Conservation (phyloP, 2,797 vertebrate species). For the Iguana delicatissima region DNA sequence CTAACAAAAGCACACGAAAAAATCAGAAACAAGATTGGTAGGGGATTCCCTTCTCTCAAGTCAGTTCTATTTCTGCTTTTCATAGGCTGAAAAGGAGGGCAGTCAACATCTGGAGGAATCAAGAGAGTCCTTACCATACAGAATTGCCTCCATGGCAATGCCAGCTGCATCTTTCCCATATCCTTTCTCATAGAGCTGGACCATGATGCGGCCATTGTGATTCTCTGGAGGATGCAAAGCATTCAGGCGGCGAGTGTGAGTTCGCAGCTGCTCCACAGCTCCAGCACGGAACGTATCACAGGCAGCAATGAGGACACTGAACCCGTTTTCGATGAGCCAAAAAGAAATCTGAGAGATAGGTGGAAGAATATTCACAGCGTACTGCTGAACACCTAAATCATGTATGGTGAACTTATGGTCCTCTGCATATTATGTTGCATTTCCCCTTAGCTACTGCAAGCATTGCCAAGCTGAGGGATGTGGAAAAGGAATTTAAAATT, state of each 20-base stretch:
- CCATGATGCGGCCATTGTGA: constrained; percentile 85
- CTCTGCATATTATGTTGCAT: background rate
- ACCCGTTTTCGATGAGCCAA: constrained; percentile 97
- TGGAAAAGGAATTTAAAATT: too few species aligned
- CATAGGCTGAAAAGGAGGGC: background rate
- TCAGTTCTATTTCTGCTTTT: background rate
- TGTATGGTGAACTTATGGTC: background rate
- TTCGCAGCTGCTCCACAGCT: constrained; percentile 97
- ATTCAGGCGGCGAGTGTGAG: constrained; percentile 93
- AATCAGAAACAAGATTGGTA: background rate
- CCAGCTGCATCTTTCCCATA: constrained; percentile 98
- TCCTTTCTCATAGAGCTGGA: constrained; percentile 98
- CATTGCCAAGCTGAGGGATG: background rate
- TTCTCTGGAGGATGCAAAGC: constrained; percentile 91
- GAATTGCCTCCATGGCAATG: constrained; percentile 98
- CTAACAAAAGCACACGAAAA: background rate
- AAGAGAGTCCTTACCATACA: constrained; percentile 83
- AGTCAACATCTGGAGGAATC: too few species aligned
- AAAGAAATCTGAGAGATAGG: constrained; percentile 88
- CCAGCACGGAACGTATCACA: constrained; percentile 97
- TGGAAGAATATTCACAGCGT: fast-evolving
- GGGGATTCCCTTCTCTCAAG: background rate
- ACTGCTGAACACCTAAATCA: background rate
- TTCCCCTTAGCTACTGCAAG: background rate
- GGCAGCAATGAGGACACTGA: constrained; percentile 95